phyloP scores from a whole-genome alignment of 2,797 vertebrate genomes.

The Simalia tracyae region DNA sequence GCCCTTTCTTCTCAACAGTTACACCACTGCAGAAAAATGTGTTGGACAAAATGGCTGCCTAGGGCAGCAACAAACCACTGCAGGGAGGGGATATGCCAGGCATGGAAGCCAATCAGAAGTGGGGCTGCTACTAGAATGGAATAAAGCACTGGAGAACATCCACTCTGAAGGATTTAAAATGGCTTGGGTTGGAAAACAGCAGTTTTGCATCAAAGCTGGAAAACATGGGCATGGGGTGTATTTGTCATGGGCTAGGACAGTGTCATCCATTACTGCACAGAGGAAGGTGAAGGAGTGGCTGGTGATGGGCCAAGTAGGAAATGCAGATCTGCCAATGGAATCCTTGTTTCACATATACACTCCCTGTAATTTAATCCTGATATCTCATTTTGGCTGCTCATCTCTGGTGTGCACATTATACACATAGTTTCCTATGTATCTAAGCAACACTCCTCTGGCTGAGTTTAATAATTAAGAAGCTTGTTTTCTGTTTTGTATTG shows the following conservation, averaged over 20 bases:
- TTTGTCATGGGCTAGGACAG: neutral
- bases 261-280: neutral
- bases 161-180: too few relatives aligned
- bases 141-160: neutral
- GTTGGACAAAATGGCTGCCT: neutral
- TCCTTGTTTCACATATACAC: neutral
- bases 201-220: neutral
- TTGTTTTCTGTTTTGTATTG: neutral
- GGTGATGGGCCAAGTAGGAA: neutral
- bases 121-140: neutral
- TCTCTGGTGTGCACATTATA: neutral
- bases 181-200: neutral
- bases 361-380: neutral
- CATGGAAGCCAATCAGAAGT: neutral
- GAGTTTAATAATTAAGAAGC: neutral
- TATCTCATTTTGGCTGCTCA: neutral
- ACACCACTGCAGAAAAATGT: neutral
- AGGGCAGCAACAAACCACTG: neutral
- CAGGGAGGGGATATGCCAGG: neutral
- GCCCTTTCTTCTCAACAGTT: neutral
- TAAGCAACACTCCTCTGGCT: neutral
- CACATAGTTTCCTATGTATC: neutral
- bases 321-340: neutral
- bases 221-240: neutral
- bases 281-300: neutral